Evolutionary conservation across 1,140 invertebrate genomes (phyloP), one percentile per base, ranked within the genome.

Genomic region (Cydia splendana): DNA sequence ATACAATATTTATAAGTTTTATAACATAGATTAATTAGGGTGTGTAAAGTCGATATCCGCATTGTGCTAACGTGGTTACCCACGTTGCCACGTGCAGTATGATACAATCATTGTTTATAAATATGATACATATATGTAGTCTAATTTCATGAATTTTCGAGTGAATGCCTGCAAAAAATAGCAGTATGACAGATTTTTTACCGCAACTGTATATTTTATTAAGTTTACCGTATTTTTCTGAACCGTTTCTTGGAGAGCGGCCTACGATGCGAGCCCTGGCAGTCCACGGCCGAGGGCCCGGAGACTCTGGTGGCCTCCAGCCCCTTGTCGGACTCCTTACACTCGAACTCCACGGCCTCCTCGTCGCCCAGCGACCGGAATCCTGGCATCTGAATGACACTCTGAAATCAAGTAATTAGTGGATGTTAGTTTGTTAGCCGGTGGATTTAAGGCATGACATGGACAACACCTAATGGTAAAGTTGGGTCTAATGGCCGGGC

Each of bases 321-420:
- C 0, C 97, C 97, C 83, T 98, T 97, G 77, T 96, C 96, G 0
- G 97, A 97, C 74, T 95, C 94, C 88, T 97, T 96, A 88, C 96
- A 97, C 83, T 97, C 96, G 89, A 98, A 98, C 87, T 98, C 97
- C 6, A 98, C 96, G 82, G 96, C 95, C 91, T 98, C 97, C 24
- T 97, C 96, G 83, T 98, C 97, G 2, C 96, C 97, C 78, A 98
- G 92, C 75, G 97, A 98, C 65, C 97, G 95, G 88, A 98, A 98
- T 2, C 97, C 97, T 65, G 94, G 92, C 96, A 98, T 98, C 91
- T 97, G 95, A 81, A 98, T 97, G 15, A 97, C 97, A 81, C 97
- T 97, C 97, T 98, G 94, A 78, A 94, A 92, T 74, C 28, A 30
- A 67, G 13, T 38, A 13, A 62, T 51, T 24, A 62, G 9, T 10